Percentiles rank a stretch among this genome's conserved stretches.
These are phyloP conservation scores for Cloeon dipterum DNA, from an alignment of 2,888 invertebrate species.

Conservation along the genomic window DNA sequence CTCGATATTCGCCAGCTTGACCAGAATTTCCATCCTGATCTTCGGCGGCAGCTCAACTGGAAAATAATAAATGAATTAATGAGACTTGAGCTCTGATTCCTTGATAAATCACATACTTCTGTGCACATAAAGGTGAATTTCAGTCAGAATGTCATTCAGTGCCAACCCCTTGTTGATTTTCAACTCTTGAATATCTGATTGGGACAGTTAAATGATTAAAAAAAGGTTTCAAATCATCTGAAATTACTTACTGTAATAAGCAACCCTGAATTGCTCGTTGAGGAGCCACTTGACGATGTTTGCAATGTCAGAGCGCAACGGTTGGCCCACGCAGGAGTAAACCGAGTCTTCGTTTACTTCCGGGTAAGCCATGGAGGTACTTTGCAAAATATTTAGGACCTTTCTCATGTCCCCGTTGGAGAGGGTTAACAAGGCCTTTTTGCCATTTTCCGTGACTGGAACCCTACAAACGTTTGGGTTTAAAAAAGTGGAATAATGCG, in stretches of 20 bases:
- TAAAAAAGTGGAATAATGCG: not conserved
- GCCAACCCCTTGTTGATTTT: conserved; percentile 81
- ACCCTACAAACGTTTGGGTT: conserved; percentile 39
- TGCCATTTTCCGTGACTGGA: conserved; percentile 64
- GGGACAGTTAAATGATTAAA: conserved; percentile 11
- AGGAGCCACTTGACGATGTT: conserved; percentile 70
- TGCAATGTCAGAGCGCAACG: conserved; percentile 69
- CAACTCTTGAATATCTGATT: conserved; percentile 50
- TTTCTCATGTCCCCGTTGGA: conserved; percentile 96
- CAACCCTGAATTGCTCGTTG: conserved; percentile 46
- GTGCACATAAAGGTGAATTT: conserved; percentile 68
- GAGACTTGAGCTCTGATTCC: no score
- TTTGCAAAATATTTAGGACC: conserved; percentile 88
- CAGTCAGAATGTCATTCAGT: conserved; percentile 76
- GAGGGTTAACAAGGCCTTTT: conserved; percentile 65
- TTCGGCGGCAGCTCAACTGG: conserved; percentile 71
- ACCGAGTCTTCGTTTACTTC: conserved; percentile 74
- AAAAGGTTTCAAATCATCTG: not conserved
- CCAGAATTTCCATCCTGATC: conserved; percentile 51
- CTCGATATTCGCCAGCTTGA: conserved; percentile 79
- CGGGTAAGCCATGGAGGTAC: conserved; percentile 82
- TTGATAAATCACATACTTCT: conserved; percentile 60
- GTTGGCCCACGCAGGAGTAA: conserved; percentile 94
- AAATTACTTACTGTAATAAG: conserved; percentile 24
- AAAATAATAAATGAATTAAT: no score